Evolutionary conservation across 2,113 vertebrate genomes (phyloP), one percentile per base, ranked within the genome.

Genomic region (Condylura cristata): DNA sequence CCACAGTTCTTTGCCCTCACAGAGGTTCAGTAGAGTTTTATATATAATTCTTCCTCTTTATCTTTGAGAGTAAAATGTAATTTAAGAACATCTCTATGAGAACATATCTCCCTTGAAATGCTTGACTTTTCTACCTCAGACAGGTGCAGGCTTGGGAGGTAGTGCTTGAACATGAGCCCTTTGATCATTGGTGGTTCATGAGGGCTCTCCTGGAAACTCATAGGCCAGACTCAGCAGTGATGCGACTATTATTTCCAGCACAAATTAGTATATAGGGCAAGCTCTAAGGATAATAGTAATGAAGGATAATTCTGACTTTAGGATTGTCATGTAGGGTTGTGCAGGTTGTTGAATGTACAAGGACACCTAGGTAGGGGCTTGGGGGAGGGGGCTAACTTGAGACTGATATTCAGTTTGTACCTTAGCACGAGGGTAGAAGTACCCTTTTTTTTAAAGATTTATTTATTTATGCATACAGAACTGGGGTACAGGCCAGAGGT

Each of bases 331-430:
- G 5, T 6, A 5, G 9, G 1, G 26, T 4, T 34, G 30, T 39
- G 1, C 3, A 58, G 63, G 60, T 68, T 71, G 74, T 56, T 30
- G 32, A 44, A 3, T 22, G 37, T 0, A 6, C 58, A 72, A 66
- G 30, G 28, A 34, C 10, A n/a, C 14, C 30, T 39, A 10, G 34
- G 18, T 39, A n/a, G 9, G n/a, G 8, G 18, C 3, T 34, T 13
- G 5, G 2, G 30, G 6, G 9, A 11, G 3, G 30, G 6, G 9
- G 10, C 2, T 41, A 44, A 16, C 2, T 22, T n/a, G 68, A 61
- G n/a, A 39, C 12, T 79, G 51, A 75, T 14, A 44, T 12, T 30
- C 76, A 65, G 30, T 22, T 71, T 61, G 6, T n/a, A 22, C 20
- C 17, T 8, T 60, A 53, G 8, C 85, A 37, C 13, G 14, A 91